These are phyloP conservation scores for Onychostruthus taczanowskii DNA, from an alignment of 2,113 vertebrate species.

Conservation along the genomic window DNA sequence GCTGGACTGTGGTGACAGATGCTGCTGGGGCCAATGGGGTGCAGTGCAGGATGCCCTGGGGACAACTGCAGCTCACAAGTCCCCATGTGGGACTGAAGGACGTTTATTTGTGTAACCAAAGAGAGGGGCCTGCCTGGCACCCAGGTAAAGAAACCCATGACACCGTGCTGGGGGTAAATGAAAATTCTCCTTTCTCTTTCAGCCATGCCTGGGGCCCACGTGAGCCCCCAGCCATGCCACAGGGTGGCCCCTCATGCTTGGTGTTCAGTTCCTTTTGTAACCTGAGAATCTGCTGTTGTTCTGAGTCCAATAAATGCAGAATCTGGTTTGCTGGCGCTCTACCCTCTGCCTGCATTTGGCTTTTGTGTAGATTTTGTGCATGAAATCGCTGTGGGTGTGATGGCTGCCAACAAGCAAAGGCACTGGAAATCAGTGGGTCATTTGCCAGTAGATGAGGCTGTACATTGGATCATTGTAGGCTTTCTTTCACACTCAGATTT, in stretches of 20 bases:
- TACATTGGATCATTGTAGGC: background rate
- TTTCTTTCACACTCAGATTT: background rate
- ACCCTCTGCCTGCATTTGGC: background rate
- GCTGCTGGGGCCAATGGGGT: background rate
- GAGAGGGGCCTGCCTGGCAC: background rate
- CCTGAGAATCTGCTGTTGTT: constrained; percentile 58
- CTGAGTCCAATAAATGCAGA: constrained; percentile 66
- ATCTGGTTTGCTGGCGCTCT: constrained; percentile 35
- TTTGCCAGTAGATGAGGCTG: background rate
- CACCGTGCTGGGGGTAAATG: background rate
- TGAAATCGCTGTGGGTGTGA: background rate
- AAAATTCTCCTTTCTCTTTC: background rate
- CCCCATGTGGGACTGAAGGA: fast-evolving
- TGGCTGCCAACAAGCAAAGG: background rate
- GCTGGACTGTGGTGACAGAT: background rate
- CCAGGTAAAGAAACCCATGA: background rate
- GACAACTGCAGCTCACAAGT: background rate
- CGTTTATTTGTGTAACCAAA: background rate
- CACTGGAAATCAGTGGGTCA: background rate
- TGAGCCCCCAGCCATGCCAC: background rate
- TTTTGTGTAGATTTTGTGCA: background rate
- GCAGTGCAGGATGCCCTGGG: background rate
- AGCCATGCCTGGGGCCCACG: background rate
- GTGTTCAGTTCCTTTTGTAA: constrained; percentile 66
- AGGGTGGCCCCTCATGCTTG: background rate